phyloP scores from a whole-genome alignment of 1,140 invertebrate genomes.

The Tetramorium parvispinum region DNA sequence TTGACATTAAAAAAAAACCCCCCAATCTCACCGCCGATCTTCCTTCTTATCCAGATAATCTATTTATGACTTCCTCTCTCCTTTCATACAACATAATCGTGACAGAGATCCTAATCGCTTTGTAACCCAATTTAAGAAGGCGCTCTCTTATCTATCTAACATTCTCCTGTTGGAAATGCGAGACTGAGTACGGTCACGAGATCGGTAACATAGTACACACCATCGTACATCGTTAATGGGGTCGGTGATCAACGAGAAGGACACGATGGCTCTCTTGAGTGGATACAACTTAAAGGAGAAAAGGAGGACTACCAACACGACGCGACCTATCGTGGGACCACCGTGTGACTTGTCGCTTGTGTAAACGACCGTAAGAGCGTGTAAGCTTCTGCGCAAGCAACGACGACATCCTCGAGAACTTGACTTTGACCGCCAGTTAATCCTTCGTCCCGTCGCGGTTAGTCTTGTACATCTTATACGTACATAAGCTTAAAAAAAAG shows the following conservation, averaged over 20 bases:
- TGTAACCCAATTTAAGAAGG: slow-evolving; percentile 36
- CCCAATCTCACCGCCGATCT: background rate
- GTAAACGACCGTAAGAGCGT: slow-evolving; percentile 63
- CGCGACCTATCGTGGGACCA: slow-evolving; percentile 2
- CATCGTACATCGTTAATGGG: slow-evolving; percentile 34
- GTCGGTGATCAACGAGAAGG: slow-evolving; percentile 4
- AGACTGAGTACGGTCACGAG: slow-evolving; percentile 3
- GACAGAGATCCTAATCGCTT: slow-evolving; percentile 28
- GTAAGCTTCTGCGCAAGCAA: slow-evolving; percentile 57
- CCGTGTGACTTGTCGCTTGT: slow-evolving; percentile 44
- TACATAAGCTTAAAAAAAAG: background rate
- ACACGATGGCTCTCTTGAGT: background rate
- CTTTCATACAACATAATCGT: background rate
- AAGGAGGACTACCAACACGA: slow-evolving; percentile 12
- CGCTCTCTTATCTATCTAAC: slow-evolving; percentile 4
- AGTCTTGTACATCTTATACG: background rate
- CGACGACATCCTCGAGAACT: slow-evolving; percentile 29
- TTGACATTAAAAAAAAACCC: background rate
- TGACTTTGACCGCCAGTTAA: slow-evolving; percentile 24
- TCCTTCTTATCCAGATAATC: slow-evolving; percentile 11
- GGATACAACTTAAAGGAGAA: background rate
- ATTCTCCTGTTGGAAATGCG: background rate
- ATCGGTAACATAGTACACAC: slow-evolving; percentile 7
- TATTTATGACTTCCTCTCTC: slow-evolving; percentile 1
- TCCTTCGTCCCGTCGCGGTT: slow-evolving; percentile 5